Base-by-base conservation (phyloP, 1,140 invertebrate species). In the Tetraneura akinire region DNA sequence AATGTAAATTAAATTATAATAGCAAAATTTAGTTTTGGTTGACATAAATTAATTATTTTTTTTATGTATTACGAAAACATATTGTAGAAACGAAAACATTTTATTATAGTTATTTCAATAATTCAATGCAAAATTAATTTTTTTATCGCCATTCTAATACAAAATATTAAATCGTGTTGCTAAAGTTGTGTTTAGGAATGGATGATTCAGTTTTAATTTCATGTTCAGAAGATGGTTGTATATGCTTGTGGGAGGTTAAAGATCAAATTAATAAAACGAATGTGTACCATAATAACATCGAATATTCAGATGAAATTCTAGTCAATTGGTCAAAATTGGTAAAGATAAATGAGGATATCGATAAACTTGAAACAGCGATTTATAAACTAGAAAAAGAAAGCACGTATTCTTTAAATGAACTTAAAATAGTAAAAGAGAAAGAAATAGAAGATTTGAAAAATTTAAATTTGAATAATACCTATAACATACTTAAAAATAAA, bases 171-270 rank as follows among this genome's bases (percentile, higher is more conserved):
- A 68, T 23, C 5, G 11, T 76, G 49, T 80, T 51, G 60, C 83
- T 84, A 53, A 89, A 91, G 85, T 88, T 93, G 82, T 86, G 85
- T 29, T 85, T 94, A 42, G 90, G 93, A 4, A 92, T 91, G 83
- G 92, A 96, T 83, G 94, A 96, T 84, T 90, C 91, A 82, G 89
- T 89, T 49, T 84, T 96, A 37, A 88, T 96, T 49, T 92, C 92
- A 11, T 89, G 91, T 8, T 91, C 91, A 3, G 86, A 88, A 81
- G 93, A 94, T 84, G 91, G 94, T 0, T 91, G 91, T 0, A 88
- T 97, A 16, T 92, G 93, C 78, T 88, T 97, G 78, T 98, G 96
- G 95, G 91, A 91, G 84, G 84, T 97, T 29, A 87, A 89, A 3
- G 91, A 92, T 83, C 88, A 89, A 21, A 93, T 95, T 83, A 91